Evolutionary conservation across 2,888 invertebrate species (phyloP).

Genomic region (Cephus nigrinus): DNA sequence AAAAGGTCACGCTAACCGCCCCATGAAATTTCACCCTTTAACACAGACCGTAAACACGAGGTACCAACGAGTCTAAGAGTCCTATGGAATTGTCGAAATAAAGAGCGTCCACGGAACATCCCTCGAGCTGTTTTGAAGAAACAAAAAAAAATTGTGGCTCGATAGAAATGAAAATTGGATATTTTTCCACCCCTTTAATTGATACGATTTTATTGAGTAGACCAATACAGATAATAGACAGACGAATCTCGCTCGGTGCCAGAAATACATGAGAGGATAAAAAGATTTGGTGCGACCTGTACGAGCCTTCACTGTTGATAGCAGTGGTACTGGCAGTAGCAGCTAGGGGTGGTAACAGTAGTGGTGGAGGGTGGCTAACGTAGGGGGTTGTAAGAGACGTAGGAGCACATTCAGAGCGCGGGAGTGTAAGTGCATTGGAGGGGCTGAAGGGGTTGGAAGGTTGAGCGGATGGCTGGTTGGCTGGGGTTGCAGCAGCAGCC

Average conservation of each 20-base stretch:
- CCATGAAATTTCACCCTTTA: not conserved
- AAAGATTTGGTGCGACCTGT: conserved; percentile 41
- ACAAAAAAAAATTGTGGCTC: not conserved
- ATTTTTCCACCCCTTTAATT: not conserved
- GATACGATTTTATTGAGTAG: not conserved
- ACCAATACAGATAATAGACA: not conserved
- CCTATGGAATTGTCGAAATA: not conserved
- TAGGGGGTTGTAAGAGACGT: conserved; percentile 4
- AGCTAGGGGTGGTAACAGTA: conserved; percentile 30
- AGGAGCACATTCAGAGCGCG: not conserved
- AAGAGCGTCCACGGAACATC: not conserved
- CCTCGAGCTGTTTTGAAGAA: not conserved
- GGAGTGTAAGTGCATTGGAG: not conserved
- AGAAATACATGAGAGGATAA: conserved; percentile 22
- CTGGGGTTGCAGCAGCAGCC: conserved; percentile 4
- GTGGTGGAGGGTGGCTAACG: conserved; percentile 5
- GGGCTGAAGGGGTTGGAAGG: conserved; percentile 11
- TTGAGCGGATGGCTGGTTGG: conserved; percentile 12
- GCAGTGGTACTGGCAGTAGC: not conserved
- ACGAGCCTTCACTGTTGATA: conserved; percentile 17
- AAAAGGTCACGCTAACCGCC: not conserved
- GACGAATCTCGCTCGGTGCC: not conserved
- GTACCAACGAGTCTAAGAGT: not conserved
- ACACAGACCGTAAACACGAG: not conserved
- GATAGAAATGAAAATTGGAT: not conserved